A percentile compares a stretch with the other conserved stretches of the same genome.
Evolutionary conservation across 1,140 invertebrate genomes (phyloP).

Genomic region (Brachionus paranguensis): DNA sequence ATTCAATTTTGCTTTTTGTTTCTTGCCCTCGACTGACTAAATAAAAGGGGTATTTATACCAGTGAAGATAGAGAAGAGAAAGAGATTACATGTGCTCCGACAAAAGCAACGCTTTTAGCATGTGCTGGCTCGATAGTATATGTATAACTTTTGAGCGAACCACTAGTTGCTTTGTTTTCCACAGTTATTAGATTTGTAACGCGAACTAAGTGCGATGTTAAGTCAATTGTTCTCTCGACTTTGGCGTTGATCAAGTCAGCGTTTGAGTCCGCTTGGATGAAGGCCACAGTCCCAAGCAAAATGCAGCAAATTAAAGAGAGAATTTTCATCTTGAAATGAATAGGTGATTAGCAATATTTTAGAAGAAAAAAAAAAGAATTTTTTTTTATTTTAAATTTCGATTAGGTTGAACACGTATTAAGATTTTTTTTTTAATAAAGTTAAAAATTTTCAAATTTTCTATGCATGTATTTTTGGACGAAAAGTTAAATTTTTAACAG

Average conservation of each 20-base stretch:
- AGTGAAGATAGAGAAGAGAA: neutral
- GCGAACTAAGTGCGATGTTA: constrained; percentile 1
- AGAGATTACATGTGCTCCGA: constrained; percentile 3
- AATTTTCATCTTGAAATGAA: neutral
- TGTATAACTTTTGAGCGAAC: constrained; percentile 2
- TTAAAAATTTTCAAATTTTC: constrained; percentile 2
- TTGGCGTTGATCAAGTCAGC: constrained; percentile 32
- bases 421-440: neutral
- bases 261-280: constrained; percentile 8
- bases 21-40: neutral
- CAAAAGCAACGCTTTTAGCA: constrained; percentile 32
- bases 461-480: neutral
- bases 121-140: constrained; percentile 30
- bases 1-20: constrained; percentile 3
- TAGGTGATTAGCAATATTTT: neutral
- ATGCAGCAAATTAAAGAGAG: neutral
- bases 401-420: constrained; percentile 35
- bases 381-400: neutral
- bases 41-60: neutral
- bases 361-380: neutral
- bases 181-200: neutral
- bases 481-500: neutral
- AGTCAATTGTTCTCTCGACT: constrained; percentile 34
- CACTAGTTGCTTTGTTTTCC: constrained; percentile 30
- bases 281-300: neutral